Base-by-base conservation (phyloP, 2,888 invertebrate genomes). In the Mythimna impura region DNA sequence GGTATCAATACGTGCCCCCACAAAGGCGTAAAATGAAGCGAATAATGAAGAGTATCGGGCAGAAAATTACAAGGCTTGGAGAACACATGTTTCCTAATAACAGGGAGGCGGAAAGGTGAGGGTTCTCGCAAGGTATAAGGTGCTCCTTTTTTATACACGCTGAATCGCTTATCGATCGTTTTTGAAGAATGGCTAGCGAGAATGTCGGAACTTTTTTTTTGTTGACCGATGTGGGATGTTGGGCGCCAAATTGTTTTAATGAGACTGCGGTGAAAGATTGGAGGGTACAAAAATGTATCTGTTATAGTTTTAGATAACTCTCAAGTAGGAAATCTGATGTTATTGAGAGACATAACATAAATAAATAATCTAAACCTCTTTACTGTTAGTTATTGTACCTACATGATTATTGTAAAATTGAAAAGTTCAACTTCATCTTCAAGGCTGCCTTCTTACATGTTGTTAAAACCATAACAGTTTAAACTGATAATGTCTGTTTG, bases 51-150 rank as follows among this genome's bases (percentile, higher is more conserved):
- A 86, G 87, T 87, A 89, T 88, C 86, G 88, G 88, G 83, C 76
- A 85, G 89, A 86, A 90, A 90, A 90, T 90, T 90, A 90, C 90
- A 90, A 86, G 83, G 86, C 79, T 86, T 74, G 71, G 47, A 66
- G 80, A 85, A 85, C 89, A 89, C 83, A 86, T 90, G 89, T 89
- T 90, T 81, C 80, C 82, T 86, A 84, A 88, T 89, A 89, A 89
- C 84, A 84, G 86, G 82, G 81, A 79, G 76, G 83, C 77, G 81
- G 76, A 75, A 54, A 81, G 71, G 81, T 79, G 78, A 79, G 68
- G 77, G 76, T 70, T 70, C 73, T 72, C 66, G 80, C 79, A 82
- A 86, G 87, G 84, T 87, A 82, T 67, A 77, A 83, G 80, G 80
- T 75, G 66, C 71, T 69, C 66, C 80, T 83, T 82, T 82, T 88